phyloP scores from a whole-genome alignment of 2,888 invertebrate genomes.

The Parelbella ahira region DNA sequence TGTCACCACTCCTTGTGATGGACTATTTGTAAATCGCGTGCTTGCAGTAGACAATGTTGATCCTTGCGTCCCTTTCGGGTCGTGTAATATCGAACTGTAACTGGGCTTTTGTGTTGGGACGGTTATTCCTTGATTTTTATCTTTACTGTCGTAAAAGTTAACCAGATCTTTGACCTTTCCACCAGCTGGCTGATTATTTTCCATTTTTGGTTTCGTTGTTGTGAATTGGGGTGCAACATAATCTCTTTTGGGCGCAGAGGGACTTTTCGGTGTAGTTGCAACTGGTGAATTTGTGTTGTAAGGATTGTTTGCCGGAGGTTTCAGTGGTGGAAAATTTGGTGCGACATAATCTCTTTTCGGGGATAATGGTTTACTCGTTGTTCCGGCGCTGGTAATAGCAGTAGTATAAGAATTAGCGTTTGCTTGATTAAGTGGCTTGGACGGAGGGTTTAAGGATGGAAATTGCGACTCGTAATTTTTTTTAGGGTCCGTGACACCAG shows the following conservation, averaged over 20 bases:
- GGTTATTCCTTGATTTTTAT: constrained; percentile 37
- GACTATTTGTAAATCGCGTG: constrained; percentile 27
- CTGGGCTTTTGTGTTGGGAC: constrained; percentile 45
- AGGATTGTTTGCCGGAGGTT: constrained; percentile 5
- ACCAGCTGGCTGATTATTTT: constrained; percentile 36
- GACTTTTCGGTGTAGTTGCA: constrained; percentile 25
- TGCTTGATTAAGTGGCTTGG: constrained; percentile 22
- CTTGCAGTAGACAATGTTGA: constrained; percentile 25
- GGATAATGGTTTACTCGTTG: constrained; percentile 28
- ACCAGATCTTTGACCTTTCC: constrained; percentile 67
- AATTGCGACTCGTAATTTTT: constrained; percentile 45
- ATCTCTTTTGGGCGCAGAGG: constrained; percentile 47
- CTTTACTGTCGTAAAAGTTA: constrained; percentile 58
- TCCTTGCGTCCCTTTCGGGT: constrained; percentile 30
- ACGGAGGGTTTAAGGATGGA: constrained; percentile 37
- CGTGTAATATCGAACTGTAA: constrained; percentile 61
- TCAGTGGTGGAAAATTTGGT: constrained; percentile 37
- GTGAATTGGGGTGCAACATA: constrained; percentile 56
- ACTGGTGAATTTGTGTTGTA: background rate
- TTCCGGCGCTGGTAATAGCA: constrained; percentile 21
- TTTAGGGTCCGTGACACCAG: constrained; percentile 41
- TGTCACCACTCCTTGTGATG: constrained; percentile 28
- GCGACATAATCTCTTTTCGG: constrained; percentile 51
- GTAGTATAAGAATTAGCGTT: constrained; percentile 2
- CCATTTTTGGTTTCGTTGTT: constrained; percentile 30